Base-by-base conservation (phyloP, 2,888 invertebrate genomes). In the Tetragonula carbonaria region DNA sequence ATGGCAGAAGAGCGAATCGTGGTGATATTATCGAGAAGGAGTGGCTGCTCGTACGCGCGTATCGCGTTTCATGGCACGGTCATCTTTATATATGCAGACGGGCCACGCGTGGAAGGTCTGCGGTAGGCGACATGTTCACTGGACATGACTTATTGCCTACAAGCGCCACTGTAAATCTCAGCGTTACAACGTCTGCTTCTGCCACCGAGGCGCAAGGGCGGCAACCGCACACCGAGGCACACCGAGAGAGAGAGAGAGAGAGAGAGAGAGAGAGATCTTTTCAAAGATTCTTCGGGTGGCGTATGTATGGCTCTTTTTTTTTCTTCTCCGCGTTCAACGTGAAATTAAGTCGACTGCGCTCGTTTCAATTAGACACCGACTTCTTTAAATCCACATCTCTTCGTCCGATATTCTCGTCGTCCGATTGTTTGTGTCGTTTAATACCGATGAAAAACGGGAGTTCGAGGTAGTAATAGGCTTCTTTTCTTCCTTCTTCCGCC, bases 61-160 rank as follows among this genome's bases (percentile, higher is more conserved):
- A 91, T 91, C 91, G 90, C 91, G 87, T 91, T 93, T 91, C 90
- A 89, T 84, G 84, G 72, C 83, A 86, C 80, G 86, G 85, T 86
- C 88, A 87, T 91, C 90, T 90, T 87, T 90, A 85, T 87, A 80
- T 80, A 87, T 88, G 81, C 85, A 81, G 85, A 85, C 87, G 86
- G 85, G 91, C 91, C 91, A 92, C 90, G 91, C 91, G 92, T 90
- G 88, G 90, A 91, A 91, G 87, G 88, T 86, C 88, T 87, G 91
- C 90, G 88, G 91, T 92, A 92, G 91, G 91, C 91, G 92, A 93
- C 91, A 92, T 90, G 90, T 91, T 91, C 90, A 79, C 90, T 86
- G 90, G 92, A 91, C 92, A 85, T 93, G 93, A 93, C 91, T 93
- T 93, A 93, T 93, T 91, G 87, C 92, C 87, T 92, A 93, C 93